phyloP scores from a whole-genome alignment of 2,888 invertebrate genomes.

The Xestia ashworthii region DNA sequence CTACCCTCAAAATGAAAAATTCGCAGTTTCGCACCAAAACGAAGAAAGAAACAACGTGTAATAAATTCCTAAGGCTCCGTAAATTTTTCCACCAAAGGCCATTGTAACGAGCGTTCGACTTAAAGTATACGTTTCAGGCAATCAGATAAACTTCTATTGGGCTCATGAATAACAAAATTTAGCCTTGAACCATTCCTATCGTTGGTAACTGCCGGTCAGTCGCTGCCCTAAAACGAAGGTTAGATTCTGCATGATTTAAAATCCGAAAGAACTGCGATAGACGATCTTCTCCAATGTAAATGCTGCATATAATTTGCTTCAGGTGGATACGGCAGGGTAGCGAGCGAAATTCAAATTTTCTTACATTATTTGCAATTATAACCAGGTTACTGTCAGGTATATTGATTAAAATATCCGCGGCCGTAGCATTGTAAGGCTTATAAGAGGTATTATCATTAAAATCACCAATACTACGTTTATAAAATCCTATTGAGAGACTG shows the following conservation, averaged over 20 bases:
- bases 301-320: background rate
- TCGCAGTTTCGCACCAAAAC: background rate
- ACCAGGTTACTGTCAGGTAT: too few species aligned
- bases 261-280: constrained; percentile 7
- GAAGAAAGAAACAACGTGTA: background rate
- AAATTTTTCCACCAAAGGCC: constrained; percentile 19
- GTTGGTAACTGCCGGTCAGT: constrained; percentile 65
- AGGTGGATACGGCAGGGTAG: too few species aligned
- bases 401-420: too few species aligned
- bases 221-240: constrained; percentile 77
- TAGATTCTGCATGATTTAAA: constrained; percentile 64
- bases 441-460: too few species aligned
- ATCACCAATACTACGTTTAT: too few species aligned
- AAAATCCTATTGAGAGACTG: too few species aligned
- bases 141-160: constrained; percentile 83
- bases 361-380: too few species aligned
- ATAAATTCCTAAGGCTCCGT: background rate
- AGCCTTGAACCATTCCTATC: constrained; percentile 82
- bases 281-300: constrained; percentile 13
- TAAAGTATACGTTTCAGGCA: constrained; percentile 67
- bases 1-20: too few species aligned
- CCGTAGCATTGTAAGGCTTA: too few species aligned
- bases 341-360: too few species aligned
- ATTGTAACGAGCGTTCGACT: constrained; percentile 64
- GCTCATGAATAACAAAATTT: constrained; percentile 83